A percentile compares a stretch with the other conserved stretches of the same genome.
phyloP scores from a whole-genome alignment of 2,888 invertebrate genomes.

The Acrobasis repandana region DNA sequence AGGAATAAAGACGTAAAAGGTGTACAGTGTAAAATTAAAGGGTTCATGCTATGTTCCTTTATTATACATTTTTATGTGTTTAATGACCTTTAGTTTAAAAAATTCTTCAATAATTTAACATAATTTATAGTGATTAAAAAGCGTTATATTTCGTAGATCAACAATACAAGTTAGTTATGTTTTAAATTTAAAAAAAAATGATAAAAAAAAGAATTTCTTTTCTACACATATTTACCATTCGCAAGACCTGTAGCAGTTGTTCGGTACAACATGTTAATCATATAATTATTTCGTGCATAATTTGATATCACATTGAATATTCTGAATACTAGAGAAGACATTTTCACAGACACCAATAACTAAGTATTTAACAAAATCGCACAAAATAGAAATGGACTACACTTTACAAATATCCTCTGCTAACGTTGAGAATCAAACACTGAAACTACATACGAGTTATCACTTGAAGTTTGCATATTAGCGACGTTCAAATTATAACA shows the following conservation, averaged over 20 bases:
- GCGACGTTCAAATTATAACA: constrained; percentile 2
- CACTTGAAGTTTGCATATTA: constrained; percentile 6
- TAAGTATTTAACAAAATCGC: background rate
- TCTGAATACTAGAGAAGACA: constrained; percentile 10
- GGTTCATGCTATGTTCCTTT: too few species aligned
- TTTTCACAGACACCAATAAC: background rate
- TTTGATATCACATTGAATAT: constrained; percentile 8
- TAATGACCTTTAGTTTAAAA: too few species aligned
- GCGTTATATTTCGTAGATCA: background rate
- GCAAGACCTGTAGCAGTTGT: constrained; percentile 48
- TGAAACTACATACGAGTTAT: constrained; percentile 5
- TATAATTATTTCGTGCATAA: constrained; percentile 1
- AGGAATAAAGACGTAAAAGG: too few species aligned
- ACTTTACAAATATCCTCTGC: background rate
- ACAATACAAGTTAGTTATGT: background rate
- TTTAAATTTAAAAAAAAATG: background rate
- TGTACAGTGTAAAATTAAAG: too few species aligned
- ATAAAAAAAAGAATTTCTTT: background rate
- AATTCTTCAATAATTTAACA: too few species aligned
- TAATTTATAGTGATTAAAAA: too few species aligned
- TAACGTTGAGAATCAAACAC: background rate
- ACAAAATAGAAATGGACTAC: background rate
- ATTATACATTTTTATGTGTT: too few species aligned
- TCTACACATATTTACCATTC: constrained; percentile 47
- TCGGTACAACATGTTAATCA: constrained; percentile 1